Percentiles rank a stretch among this genome's conserved stretches.
These are phyloP conservation scores for Brachionus plicatilis DNA, from an alignment of 1,140 invertebrate genomes.

Conservation along the genomic window DNA sequence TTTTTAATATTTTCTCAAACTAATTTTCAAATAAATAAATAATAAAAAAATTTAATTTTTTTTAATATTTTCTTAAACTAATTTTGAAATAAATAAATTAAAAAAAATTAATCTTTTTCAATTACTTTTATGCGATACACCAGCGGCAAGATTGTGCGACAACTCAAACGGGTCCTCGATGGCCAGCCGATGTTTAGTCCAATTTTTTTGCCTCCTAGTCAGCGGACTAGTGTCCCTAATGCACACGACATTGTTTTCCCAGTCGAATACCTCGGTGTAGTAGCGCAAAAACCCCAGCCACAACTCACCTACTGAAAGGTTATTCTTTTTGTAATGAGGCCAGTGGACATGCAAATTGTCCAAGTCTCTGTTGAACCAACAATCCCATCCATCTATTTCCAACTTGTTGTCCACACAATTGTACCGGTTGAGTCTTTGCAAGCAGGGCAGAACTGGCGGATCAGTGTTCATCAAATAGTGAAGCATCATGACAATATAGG, in stretches of 20 bases:
- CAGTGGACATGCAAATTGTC: conserved; percentile 55
- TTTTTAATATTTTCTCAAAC: too few species aligned
- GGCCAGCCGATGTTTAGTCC: conserved; percentile 60
- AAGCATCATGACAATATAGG: conserved; percentile 63
- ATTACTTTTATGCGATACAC: conserved; percentile 61
- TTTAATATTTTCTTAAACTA: too few species aligned
- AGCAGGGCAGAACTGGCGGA: conserved; percentile 62
- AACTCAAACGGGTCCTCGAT: conserved; percentile 66
- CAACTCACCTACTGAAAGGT: conserved; percentile 57
- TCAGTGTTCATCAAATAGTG: conserved; percentile 62
- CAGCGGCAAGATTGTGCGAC: conserved; percentile 61
- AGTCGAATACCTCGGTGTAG: conserved; percentile 62
- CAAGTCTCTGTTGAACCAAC: conserved; percentile 58
- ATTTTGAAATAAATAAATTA: too few species aligned
- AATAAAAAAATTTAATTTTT: too few species aligned
- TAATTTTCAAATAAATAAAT: too few species aligned
- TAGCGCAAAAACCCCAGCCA: conserved; percentile 61
- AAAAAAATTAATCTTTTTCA: conserved; percentile 7
- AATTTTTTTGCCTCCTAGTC: conserved; percentile 61
- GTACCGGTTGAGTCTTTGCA: conserved; percentile 53
- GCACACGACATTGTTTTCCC: conserved; percentile 59
- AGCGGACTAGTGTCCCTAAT: conserved; percentile 58
- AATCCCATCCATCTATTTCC: conserved; percentile 58
- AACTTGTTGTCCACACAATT: conserved; percentile 44
- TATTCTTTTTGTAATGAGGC: conserved; percentile 57